These are phyloP conservation scores for Benthosema pterotum DNA, from an alignment of 2,797 vertebrate genomes.

Conservation along the genomic window DNA sequence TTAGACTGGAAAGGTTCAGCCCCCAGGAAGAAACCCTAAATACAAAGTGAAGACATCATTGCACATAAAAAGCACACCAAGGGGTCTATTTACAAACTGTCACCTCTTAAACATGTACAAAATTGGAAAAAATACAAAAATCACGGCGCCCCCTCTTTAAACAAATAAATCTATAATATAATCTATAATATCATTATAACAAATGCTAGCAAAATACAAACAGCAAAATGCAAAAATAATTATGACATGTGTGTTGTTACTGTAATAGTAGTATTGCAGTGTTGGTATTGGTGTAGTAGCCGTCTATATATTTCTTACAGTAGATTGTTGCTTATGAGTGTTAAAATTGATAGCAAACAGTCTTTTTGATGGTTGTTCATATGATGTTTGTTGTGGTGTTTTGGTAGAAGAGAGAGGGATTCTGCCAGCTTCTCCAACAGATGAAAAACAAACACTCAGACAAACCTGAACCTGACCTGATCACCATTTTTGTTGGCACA, in stretches of 20 bases:
- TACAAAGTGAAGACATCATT: no score
- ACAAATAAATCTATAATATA: not conserved
- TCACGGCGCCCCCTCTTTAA: no score
- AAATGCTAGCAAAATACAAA: not conserved
- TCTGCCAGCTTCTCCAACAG: conserved; percentile 97
- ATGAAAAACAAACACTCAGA: conserved; percentile 98
- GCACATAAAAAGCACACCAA: no score
- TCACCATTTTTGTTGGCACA: conserved; percentile 96
- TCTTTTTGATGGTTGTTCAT: not conserved
- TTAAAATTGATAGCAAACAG: not conserved
- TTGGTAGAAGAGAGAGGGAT: conserved; percentile 94
- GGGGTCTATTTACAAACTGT: no score
- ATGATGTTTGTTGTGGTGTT: conserved; percentile 31
- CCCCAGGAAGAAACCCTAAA: no score
- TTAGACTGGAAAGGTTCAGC: no score
- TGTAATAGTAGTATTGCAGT: no score
- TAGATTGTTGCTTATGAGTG: not conserved
- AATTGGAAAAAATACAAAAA: no score
- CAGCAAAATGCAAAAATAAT: not conserved
- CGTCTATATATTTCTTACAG: no score
- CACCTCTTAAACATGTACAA: no score
- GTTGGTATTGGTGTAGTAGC: no score
- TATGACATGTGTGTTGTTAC: not conserved
- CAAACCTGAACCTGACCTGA: conserved; percentile 97
- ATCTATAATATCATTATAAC: not conserved